Evolutionary conservation across 2,888 invertebrate species (phyloP).

Genomic region (Trissonchulus sp.): DNA sequence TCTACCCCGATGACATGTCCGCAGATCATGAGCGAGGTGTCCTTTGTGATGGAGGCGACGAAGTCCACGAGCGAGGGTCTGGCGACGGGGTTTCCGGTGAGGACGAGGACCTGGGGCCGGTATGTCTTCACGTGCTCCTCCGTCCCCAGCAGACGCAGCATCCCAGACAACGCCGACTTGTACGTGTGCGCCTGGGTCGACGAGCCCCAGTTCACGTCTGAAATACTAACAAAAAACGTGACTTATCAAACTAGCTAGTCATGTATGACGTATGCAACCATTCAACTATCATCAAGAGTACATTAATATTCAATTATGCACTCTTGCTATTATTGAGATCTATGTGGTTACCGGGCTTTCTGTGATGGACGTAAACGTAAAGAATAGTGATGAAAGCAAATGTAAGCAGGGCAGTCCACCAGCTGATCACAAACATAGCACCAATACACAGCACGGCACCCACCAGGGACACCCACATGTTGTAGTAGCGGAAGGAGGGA

Average conservation of each 20-base stretch:
- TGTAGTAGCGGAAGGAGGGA: slow-evolving; percentile 66
- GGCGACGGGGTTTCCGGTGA: slow-evolving; percentile 73
- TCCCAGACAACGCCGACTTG: slow-evolving; percentile 77
- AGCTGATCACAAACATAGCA: slow-evolving; percentile 60
- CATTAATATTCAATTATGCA: too few species aligned
- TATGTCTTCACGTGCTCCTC: slow-evolving; percentile 96
- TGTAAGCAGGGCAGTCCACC: slow-evolving; percentile 58
- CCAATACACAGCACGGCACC: slow-evolving; percentile 64
- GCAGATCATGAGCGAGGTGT: slow-evolving; percentile 78
- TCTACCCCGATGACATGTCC: slow-evolving; percentile 75
- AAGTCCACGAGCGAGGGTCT: slow-evolving; percentile 85
- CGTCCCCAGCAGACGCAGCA: slow-evolving; percentile 76
- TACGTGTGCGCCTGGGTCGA: slow-evolving; percentile 93
- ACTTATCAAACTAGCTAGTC: too few species aligned
- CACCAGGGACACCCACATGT: slow-evolving; percentile 76
- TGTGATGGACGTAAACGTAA: slow-evolving; percentile 83
- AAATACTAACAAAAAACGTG: slow-evolving; percentile 26
- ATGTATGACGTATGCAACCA: too few species aligned
- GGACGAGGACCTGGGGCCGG: slow-evolving; percentile 75
- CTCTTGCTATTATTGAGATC: too few species aligned
- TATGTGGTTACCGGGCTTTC: slow-evolving; percentile 73
- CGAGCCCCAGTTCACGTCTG: slow-evolving; percentile 91
- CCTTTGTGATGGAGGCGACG: slow-evolving; percentile 79
- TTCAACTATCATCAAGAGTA: too few species aligned
- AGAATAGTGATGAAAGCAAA: slow-evolving; percentile 61